These are phyloP conservation scores for Orchesella flavescens DNA, from an alignment of 2,888 invertebrate genomes.

Conservation along the genomic window DNA sequence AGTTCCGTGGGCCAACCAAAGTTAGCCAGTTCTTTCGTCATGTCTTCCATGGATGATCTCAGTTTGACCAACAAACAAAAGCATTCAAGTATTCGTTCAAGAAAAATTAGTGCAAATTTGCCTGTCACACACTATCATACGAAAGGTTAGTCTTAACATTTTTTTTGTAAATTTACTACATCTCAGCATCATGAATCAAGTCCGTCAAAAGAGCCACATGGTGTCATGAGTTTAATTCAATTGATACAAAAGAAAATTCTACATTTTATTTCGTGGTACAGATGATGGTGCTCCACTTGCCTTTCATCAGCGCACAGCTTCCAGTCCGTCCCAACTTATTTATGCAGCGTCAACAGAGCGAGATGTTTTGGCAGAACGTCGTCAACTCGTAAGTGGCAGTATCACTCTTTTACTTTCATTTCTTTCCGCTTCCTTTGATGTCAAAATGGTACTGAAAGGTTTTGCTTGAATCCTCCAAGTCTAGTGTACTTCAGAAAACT, in stretches of 20 bases:
- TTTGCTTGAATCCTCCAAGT: not conserved
- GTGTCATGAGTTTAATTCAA: too few species aligned
- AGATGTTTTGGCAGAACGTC: slow-evolving; percentile 57
- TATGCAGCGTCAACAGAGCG: slow-evolving; percentile 58
- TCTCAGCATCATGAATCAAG: too few species aligned
- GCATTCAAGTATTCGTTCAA: slow-evolving; percentile 55
- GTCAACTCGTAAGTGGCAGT: slow-evolving; percentile 55
- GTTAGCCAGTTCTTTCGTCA: slow-evolving; percentile 59
- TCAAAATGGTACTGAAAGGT: not conserved
- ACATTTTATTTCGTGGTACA: slow-evolving; percentile 26
- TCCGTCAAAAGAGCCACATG: too few species aligned
- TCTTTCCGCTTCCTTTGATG: not conserved
- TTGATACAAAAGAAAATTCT: not conserved
- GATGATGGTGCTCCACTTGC: slow-evolving; percentile 71
- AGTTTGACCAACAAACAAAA: slow-evolving; percentile 65
- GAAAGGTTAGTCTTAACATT: slow-evolving; percentile 36
- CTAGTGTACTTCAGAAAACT: too few species aligned
- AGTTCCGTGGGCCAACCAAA: slow-evolving; percentile 33
- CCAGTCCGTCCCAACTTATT: slow-evolving; percentile 85
- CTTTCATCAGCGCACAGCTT: slow-evolving; percentile 85
- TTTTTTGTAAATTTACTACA: slow-evolving; percentile 5
- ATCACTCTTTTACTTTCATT: not conserved
- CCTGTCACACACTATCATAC: slow-evolving; percentile 59
- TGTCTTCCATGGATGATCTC: slow-evolving; percentile 71
- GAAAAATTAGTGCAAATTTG: slow-evolving; percentile 67